Evolutionary conservation across 2,113 vertebrate species (phyloP).

Genomic region (Thamnophis sirtalis): DNA sequence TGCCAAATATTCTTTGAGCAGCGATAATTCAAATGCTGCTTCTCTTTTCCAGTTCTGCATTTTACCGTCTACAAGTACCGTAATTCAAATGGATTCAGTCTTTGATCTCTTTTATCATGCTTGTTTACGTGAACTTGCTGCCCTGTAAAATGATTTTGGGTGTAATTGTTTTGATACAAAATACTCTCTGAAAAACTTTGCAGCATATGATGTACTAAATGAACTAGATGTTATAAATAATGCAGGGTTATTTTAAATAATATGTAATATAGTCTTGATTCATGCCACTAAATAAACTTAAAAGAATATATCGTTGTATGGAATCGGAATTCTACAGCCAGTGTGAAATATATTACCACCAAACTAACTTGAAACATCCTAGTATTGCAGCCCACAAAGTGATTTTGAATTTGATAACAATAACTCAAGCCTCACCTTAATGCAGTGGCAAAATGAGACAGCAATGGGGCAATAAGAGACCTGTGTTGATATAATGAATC

Average conservation of each 20-base stretch:
- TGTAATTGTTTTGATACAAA: neutral
- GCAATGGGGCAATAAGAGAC: neutral
- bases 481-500: neutral
- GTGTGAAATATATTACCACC: neutral
- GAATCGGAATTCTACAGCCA: neutral
- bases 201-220: neutral
- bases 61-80: slow-evolving; percentile 46
- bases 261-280: neutral
- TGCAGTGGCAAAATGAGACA: neutral
- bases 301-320: neutral
- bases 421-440: neutral
- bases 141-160: neutral
- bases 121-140: slow-evolving; percentile 10
- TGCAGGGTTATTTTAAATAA: neutral
- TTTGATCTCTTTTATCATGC: slow-evolving; percentile 39
- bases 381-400: neutral
- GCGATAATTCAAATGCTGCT: neutral
- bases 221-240: neutral
- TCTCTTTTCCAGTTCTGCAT: slow-evolving; percentile 43
- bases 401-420: neutral
- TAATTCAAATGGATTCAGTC: slow-evolving; percentile 47
- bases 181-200: neutral
- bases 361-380: neutral
- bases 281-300: neutral
- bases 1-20: slow-evolving; percentile 69